Evolutionary conservation across 1,140 invertebrate species (phyloP), one percentile per base, ranked within the genome.

Genomic region (Tetramorium simillimum): DNA sequence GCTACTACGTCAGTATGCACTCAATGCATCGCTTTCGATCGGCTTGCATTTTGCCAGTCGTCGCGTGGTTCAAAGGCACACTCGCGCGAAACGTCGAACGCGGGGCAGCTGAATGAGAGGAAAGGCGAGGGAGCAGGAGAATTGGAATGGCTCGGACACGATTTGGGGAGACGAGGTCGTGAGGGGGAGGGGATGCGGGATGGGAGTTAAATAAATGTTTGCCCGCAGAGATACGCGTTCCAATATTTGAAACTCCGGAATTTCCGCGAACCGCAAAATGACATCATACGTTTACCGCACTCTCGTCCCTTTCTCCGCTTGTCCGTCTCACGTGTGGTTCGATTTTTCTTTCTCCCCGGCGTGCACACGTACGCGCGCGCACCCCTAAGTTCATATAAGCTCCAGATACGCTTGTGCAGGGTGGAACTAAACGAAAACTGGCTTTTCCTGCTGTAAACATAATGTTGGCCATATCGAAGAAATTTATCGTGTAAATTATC

Each of bases 201-300:
- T 9, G 60, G 40, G 70, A 60, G 78, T 70, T 88, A 89, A 88
- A 89, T 88, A 91, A 91, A 91, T 86, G 89, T 91, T 91, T 91
- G 82, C 24, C 28, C 80, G 82, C 73, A 43, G 70, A 65, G 88
- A 81, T 87, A 85, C 43, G 67, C 76, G 87, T 85, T 78, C 72
- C 82, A 85, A 91, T 89, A 92, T 92, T 92, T 86, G 88, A 88
- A 89, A 86, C 75, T 62, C 72, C 10, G 77, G 87, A 86, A 90
- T 92, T 91, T 90, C 73, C 84, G 70, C 84, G 88, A 81, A 88
- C 86, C 88, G 88, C 82, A 85, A 89, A 90, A 87, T 80, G 82
- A 87, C 89, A 89, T 88, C 86, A 73, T 84, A 88, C 78, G 60
- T 89, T 86, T 82, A 63, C 75, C 58, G 58, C 56, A 63, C 46